Base-by-base conservation (phyloP, 2,888 invertebrate species). In the Sinodicranocentrus sp. region DNA sequence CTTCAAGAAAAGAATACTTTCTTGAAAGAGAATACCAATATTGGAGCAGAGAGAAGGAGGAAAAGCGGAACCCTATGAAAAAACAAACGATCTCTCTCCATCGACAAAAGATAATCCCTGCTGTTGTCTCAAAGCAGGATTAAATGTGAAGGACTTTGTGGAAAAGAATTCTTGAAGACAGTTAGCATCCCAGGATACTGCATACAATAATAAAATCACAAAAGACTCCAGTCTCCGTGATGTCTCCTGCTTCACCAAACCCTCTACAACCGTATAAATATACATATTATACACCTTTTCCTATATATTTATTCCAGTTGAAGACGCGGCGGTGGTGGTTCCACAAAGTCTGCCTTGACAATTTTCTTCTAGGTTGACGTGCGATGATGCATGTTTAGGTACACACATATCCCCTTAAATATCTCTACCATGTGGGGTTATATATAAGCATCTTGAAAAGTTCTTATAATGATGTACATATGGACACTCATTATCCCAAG, bases 321-420 rank as follows among this genome's bases (percentile, higher is more conserved):
- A 43, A 39, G 44, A 5, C 3, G 44, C 65, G 52, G 70, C 54
- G 63, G 76, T 21, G n/a, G 13, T 70, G 83, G 84, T 61, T 78
- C 84, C 84, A 84, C 72, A 84, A 84, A 78, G 84, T 84, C 84
- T 84, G 70, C 28, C 68, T 73, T 84, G 84, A 78, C 84, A 84
- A 73, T 77, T 65, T 71, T 78, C 44, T 44, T 21, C 68, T 78
- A n/a, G n/a, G n/a, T 72, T 78, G 73, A 77, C 63, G 54, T 44
- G 70, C 28, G 52, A 54, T 57, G 48, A 61, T 59, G 33, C 39
- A 82, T 59, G 48, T 23, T 57, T 57, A 6, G 19, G 57, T n/a
- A 57, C 10, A 48, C 57, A 48, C 17, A 3, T 15, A 17, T 48
- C n/a, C 48, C 48, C 5, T n/a, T n/a, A n/a, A n/a, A n/a, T n/a